Evolutionary conservation across 2,888 invertebrate genomes (phyloP), one percentile per base, ranked within the genome.

Genomic region (Leucoma salicis): DNA sequence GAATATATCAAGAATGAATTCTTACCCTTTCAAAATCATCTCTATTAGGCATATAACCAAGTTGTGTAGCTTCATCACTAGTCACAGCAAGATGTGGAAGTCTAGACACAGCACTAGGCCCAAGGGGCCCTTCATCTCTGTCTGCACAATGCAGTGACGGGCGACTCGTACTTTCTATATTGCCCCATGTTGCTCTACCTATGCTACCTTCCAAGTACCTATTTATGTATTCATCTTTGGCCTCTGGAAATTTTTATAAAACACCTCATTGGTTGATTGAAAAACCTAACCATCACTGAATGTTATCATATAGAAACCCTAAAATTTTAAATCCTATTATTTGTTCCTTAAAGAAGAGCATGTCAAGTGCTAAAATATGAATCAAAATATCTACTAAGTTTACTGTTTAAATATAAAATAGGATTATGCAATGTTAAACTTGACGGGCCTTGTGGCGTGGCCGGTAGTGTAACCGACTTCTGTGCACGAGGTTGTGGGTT

Each of bases 31-130:
- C 98, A 90, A 97, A 99, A 75, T 98, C 98, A 91, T 98, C 98
- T 72, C 98, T 92, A 72, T 96, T 95, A 2, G 98, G 96, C 96
- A 97, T 97, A 71, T 98, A 99, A 1, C 97, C 97, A 7, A 99
- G 90, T 66, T 96, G 94, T 24, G 94, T 91, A 21, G 97, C 96
- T 83, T 99, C 97, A 71, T 97, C 96, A 0, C 92, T 82, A 7
- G 94, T 92, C 39, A 96, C 93, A 61, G 97, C 96, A 15, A 96
- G 76, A 1, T 96, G 95, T 24, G 96, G 95, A 40, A 97, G 83
- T 40, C 94, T 90, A 0, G 94, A 92, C 5, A 89, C 85, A 8
- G 89, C 89, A 45, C 93, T 93, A 5, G 95, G 96, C 1, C 95
- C 94, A 0, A 96, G 78, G 0, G 96, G 96, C 0, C 96, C 95